Conservation (phyloP, 2,888 invertebrate genomes). For the Trichacis sp. region DNA sequence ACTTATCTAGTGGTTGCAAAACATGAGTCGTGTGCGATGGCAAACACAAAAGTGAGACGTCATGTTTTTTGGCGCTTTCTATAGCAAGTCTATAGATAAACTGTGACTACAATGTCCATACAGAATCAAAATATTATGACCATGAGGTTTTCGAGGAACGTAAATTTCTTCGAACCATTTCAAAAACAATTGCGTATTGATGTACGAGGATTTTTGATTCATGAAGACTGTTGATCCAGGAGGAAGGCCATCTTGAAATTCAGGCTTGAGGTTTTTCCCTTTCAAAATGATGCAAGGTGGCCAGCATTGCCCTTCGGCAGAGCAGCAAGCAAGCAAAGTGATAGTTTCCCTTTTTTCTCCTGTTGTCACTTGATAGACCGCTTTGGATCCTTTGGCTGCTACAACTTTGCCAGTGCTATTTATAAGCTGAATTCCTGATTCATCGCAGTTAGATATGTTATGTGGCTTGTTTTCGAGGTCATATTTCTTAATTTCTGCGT, state of each 20-base stretch:
- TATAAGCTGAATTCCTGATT: conserved; percentile 43
- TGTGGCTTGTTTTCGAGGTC: conserved; percentile 40
- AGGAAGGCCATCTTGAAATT: conserved; percentile 47
- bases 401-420: conserved; percentile 46
- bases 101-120: conserved; percentile 55
- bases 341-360: conserved; percentile 55
- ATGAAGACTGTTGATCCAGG: conserved; percentile 46
- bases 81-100: conserved; percentile 42
- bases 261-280: conserved; percentile 50
- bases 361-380: conserved; percentile 41
- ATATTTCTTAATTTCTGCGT: conserved; percentile 15
- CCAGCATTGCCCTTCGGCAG: conserved; percentile 55
- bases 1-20: conserved; percentile 51
- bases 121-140: conserved; percentile 49
- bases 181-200: conserved; percentile 47
- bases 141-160: conserved; percentile 49
- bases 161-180: conserved; percentile 52
- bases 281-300: conserved; percentile 52
- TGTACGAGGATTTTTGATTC: conserved; percentile 51
- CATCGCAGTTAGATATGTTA: conserved; percentile 46
- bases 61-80: conserved; percentile 45
- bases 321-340: conserved; percentile 58
- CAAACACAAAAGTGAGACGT: conserved; percentile 49
- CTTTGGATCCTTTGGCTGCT: conserved; percentile 49
- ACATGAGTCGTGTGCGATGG: conserved; percentile 54